phyloP scores from a whole-genome alignment of 2,888 invertebrate species.

The Plebejus argus region DNA sequence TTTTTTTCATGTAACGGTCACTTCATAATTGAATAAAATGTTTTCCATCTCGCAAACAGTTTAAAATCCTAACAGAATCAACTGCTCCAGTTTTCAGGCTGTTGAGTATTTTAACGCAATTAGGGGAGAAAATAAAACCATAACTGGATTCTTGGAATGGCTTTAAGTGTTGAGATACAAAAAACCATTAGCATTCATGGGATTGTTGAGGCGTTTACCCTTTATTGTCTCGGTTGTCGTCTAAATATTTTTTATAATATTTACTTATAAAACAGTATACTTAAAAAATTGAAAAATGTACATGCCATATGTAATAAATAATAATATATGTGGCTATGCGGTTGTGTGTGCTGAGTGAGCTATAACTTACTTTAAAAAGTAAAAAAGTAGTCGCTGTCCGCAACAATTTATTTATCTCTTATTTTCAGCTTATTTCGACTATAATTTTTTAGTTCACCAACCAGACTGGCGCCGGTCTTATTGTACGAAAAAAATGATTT shows the following conservation, averaged over 20 bases:
- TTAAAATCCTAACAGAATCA: constrained; percentile 15
- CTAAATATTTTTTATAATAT: background rate
- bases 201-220: background rate
- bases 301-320: too few species aligned
- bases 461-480: too few species aligned
- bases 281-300: too few species aligned
- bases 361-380: too few species aligned
- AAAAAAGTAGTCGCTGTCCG: too few species aligned
- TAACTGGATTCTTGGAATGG: constrained; percentile 21
- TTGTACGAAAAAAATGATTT: too few species aligned
- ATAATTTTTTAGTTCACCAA: too few species aligned
- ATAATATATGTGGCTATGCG: too few species aligned
- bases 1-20: background rate
- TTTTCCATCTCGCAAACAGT: background rate
- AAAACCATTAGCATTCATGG: constrained; percentile 16
- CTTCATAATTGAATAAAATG: background rate
- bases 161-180: constrained; percentile 26
- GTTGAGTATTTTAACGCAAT: constrained; percentile 34
- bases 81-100: constrained; percentile 28
- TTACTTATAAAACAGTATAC: too few species aligned
- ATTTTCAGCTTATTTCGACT: too few species aligned
- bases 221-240: background rate
- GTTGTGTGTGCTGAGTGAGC: too few species aligned
- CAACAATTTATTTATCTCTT: too few species aligned
- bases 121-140: constrained; percentile 27